Evolutionary conservation across 92 coral and sea anemone genomes (phyloP), one percentile per base, ranked within the genome.

Genomic region (Parazoanthus swiftii): DNA sequence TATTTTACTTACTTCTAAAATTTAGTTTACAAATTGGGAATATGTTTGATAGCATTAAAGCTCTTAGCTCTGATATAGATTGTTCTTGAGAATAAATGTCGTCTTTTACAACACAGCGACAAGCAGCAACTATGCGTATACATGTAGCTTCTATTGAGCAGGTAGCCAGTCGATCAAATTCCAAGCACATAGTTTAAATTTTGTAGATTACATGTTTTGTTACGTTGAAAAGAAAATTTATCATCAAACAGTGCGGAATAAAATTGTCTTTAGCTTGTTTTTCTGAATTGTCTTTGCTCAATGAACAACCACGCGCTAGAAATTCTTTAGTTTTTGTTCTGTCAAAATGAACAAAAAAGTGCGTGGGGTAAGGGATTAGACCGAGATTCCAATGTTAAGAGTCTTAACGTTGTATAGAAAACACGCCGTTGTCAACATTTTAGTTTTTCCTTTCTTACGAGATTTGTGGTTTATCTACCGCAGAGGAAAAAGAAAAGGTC

Each of bases 151-250:
- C 33, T 26, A 6, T 20, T 13, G 33, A 50, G 39, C 82, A n/a
- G 66, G 66, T 79, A 46, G 63, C 13, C 67, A 54, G 63, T 21
- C 23, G 79, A 43, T 38, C 23, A 71, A 84, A 44, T 71, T 73
- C 87, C 87, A 50, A 72, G 44, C 67, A 84, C 79, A 84, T 84
- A 68, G 70, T 84, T 84, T 21, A 51, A 44, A 84, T 84, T 84
- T 71, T 72, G 65, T 50, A 42, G 44, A 71, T 84, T 84, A 43
- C 79, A 66, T 43, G 87, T 84, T 84, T 84, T 84, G 87, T 84
- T 74, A 72, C 44, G 87, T 72, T 73, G 75, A 84, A 84, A 84
- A 84, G 42, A 39, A 11, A 70, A 68, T n/a, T 42, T 3, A 29
- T 50, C 36, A 29, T 70, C 77, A 44, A 71, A 84, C 87, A 44